Evolutionary conservation across 37 sponge, comb jelly and placozoan genomes (phyloP).

Genomic region (Chondrilla cf. caribensis): DNA sequence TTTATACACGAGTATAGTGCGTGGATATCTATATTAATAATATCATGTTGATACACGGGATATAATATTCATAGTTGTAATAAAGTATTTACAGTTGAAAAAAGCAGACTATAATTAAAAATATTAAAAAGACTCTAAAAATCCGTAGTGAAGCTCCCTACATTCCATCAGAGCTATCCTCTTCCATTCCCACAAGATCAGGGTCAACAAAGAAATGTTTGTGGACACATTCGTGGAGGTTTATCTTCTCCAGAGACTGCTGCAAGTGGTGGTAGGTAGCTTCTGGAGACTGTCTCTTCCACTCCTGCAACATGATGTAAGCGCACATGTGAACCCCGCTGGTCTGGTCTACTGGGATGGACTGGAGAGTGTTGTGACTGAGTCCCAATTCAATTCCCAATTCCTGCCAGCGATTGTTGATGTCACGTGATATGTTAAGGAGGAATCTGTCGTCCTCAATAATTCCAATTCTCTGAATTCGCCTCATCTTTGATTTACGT

Average conservation of each 20-base stretch:
- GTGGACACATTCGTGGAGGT: slow-evolving; percentile 28
- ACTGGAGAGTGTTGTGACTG: slow-evolving; percentile 14
- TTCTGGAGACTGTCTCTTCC: slow-evolving; percentile 39
- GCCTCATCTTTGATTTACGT: background rate
- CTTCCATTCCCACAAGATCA: background rate
- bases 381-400: slow-evolving; percentile 45
- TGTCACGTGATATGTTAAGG: slow-evolving; percentile 13
- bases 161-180: background rate
- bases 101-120: no score
- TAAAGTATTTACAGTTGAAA: no score
- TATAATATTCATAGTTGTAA: no score
- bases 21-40: no score
- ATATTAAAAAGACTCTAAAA: no score
- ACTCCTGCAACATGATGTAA: slow-evolving; percentile 55
- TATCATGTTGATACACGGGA: no score
- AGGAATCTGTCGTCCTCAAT: slow-evolving; percentile 23
- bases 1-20: no score
- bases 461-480: background rate
- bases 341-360: background rate
- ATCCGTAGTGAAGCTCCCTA: no score
- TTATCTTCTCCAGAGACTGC: slow-evolving; percentile 32
- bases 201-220: slow-evolving; percentile 2
- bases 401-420: slow-evolving; percentile 33
- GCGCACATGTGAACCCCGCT: slow-evolving; percentile 39
- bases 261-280: slow-evolving; percentile 15